Base-by-base conservation (phyloP, 1,140 invertebrate species). In the Plodia interpunctella region DNA sequence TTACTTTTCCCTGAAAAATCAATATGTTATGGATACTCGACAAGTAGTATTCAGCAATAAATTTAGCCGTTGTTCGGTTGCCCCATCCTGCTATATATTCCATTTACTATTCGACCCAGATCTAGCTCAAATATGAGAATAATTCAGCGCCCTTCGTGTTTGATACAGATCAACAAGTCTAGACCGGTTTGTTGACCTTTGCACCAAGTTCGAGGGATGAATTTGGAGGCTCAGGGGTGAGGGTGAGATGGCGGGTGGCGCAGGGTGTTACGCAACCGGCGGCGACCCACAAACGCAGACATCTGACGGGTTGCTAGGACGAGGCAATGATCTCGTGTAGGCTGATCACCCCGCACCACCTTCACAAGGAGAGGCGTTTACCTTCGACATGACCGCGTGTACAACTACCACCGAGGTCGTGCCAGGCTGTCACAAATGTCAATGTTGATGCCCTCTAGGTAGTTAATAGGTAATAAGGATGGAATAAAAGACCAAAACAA, bases 321-420 rank as follows among this genome's bases (percentile, higher is more conserved):
- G 63, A 65, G 66, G 72, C 50, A 38, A 18, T 30, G 70, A 70
- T 71, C 66, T 68, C 69, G 65, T 65, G 66, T 73, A 75, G 77
- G 74, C 59, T 79, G 70, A 76, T 85, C 73, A 83, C 77, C 75
- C 72, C 70, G 68, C 55, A 59, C 60, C 63, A 77, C 68, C 68
- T 78, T 72, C 69, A 70, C 69, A 69, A 68, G 65, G 57, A 66
- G 70, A 78, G 70, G 70, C 80, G 65, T 80, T 80, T 70, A 74
- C 68, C 77, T 74, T 55, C 55, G 56, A 28, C 21, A 35, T 49
- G 54, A 59, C 50, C 28, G 64, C 59, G 30, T 60, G 21, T 38
- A 55, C 1, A 44, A 44, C 38, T 44, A 44, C 35, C 35, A 11
- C n/a, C 38, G 38, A 44, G 38, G 38, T 44, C 38, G 9, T 10